Percentiles rank a stretch among this genome's conserved stretches.
These are phyloP conservation scores for Drosophila baimaii DNA, from an alignment of 1,140 invertebrate species.

Conservation along the genomic window DNA sequence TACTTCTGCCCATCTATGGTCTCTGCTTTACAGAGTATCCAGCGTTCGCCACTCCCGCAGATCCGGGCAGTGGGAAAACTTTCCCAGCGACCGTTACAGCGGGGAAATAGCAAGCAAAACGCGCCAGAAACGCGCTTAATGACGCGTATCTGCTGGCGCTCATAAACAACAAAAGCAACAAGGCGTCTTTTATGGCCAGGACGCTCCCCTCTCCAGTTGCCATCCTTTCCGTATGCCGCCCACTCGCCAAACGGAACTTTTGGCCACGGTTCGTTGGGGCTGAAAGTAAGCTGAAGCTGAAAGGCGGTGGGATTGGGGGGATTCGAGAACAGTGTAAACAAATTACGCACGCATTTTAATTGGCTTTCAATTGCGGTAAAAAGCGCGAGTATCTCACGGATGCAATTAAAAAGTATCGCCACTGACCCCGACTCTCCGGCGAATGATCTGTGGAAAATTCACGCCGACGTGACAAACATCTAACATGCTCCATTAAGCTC, in stretches of 20 bases:
- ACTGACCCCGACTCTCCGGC: conserved; percentile 21
- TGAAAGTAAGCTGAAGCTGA: conserved; percentile 65
- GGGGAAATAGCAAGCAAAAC: conserved; percentile 37
- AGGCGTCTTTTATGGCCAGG: conserved; percentile 71
- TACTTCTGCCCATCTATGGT: too few species aligned
- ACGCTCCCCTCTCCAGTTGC: background rate
- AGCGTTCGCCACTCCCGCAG: background rate
- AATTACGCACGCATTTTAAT: conserved; percentile 77
- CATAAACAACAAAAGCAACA: conserved; percentile 81
- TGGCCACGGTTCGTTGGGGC: conserved; percentile 63
- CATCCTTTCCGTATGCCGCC: conserved; percentile 1
- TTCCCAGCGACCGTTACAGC: conserved; percentile 19
- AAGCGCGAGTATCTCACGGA: conserved; percentile 43
- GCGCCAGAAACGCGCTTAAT: conserved; percentile 69
- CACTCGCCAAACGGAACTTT: conserved; percentile 49
- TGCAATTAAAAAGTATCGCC: conserved; percentile 39
- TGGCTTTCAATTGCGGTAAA: conserved; percentile 51
- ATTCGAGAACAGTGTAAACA: conserved; percentile 58
- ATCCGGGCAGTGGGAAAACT: conserved; percentile 14
- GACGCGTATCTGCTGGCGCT: conserved; percentile 68
- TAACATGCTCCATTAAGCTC: conserved; percentile 61
- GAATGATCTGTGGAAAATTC: conserved; percentile 42
- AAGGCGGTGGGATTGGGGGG: background rate
- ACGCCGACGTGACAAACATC: conserved; percentile 55
- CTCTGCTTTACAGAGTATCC: conserved; percentile 13